These are phyloP conservation scores for Gymnobelideus leadbeateri DNA, from an alignment of 2,113 vertebrate species.

Conservation along the genomic window DNA sequence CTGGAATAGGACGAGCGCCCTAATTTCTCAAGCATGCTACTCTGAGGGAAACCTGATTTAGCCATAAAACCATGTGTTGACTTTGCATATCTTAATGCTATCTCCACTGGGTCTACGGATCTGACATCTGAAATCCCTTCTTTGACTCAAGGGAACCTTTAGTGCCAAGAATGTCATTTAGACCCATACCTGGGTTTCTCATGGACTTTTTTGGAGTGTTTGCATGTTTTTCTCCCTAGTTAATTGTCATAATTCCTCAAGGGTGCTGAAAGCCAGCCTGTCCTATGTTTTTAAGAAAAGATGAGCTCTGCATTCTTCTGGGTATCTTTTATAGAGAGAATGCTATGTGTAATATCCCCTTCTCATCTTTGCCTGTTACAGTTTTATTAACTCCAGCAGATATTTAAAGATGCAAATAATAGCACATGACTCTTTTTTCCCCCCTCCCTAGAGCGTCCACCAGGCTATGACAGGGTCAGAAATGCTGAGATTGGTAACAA, in stretches of 20 bases:
- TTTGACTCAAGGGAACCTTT: constrained; percentile 11
- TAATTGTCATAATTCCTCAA: constrained; percentile 14
- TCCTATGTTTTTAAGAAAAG: constrained; percentile 7
- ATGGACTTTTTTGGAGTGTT: not conserved
- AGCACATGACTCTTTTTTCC: not conserved
- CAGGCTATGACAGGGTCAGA: constrained; percentile 96
- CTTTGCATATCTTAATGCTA: constrained; percentile 41
- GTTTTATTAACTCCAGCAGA: not conserved
- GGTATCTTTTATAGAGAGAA: constrained; percentile 17
- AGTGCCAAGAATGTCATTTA: constrained; percentile 1
- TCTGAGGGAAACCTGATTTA: constrained; percentile 32
- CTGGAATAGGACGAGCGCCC: not conserved
- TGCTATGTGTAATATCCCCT: not conserved
- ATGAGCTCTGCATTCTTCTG: not conserved
- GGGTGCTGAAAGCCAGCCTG: not conserved
- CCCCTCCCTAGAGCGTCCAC: constrained; percentile 91
- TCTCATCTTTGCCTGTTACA: not conserved
- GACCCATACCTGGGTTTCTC: constrained; percentile 7
- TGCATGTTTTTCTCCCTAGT: not conserved
- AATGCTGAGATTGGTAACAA: constrained; percentile 99
- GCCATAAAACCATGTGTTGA: constrained; percentile 25
- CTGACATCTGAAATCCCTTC: constrained; percentile 3
- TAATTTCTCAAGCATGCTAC: constrained; percentile 24
- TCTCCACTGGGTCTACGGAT: not conserved
- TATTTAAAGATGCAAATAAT: constrained; percentile 14